Base-by-base conservation (phyloP, 2,113 vertebrate species). In the Vidua chalybeata region DNA sequence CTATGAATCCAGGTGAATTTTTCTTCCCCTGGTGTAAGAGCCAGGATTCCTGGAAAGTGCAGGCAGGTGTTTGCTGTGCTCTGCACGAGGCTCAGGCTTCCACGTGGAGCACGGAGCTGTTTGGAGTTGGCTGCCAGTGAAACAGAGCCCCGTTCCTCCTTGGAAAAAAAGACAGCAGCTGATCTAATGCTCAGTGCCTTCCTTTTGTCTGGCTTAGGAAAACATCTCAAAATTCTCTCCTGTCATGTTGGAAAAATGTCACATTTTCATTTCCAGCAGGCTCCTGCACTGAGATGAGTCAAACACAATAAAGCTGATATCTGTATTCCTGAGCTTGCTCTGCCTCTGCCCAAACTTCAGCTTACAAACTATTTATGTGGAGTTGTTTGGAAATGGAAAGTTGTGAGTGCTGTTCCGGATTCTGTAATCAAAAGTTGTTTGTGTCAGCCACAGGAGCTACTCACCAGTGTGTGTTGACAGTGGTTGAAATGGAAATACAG, bases 21-120 rank as follows among this genome's bases (percentile, higher is more conserved):
- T 73, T 41, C 14, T 64, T 56, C 15, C 28, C 3, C 1, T n/a
- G 5, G 0, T 2, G 0, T 14, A 18, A 10, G 68, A 46, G 20
- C n/a, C 58, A 87, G 62, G 41, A 41, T 75, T 43, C 45, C 90
- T 81, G 79, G 35, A 16, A 7, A 33, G 52, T 2, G 31, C 37
- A 7, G 48, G 3, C 22, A 28, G 63, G 41, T 6, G 1, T 14
- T 75, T 17, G 30, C 61, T 55, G 4, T 1, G 1, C 33, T 49
- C 19, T 39, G 13, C 56, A 14, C 1, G 2, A 30, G 79, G 46
- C 68, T 78, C 17, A 6, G 26, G 21, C 82, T 21, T 69, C 61
- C 27, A 26, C 19, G 0, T 7, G 3, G 48, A 92, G 55, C 54
- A 4, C 4, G 7, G 28, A 64, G 81, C 52, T 75, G 1, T 39